Evolutionary conservation across 1,140 invertebrate species (phyloP), one percentile per base, ranked within the genome.

Genomic region (Streblospio benedicti): DNA sequence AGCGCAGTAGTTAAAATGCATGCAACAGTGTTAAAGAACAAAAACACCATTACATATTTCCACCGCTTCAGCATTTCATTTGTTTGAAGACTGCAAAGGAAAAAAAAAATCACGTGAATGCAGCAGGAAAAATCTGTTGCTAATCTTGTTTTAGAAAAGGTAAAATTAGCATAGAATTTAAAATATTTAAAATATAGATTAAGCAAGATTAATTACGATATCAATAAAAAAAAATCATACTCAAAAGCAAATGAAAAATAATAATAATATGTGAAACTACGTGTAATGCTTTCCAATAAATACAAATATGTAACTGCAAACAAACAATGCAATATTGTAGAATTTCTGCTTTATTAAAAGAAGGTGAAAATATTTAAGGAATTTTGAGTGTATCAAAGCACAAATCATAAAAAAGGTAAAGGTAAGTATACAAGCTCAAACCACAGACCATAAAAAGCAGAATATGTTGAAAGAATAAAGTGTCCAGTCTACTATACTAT

Each of bases 31-130:
- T 79, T 79, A 31, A 45, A 70, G 28, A 79, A 57, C 12, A 79
- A 64, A 63, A 75, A 79, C 32, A 78, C 73, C 76, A 79, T 78
- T 1, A 78, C 75, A 71, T 70, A 76, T 54, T 78, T 76, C 77
- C 77, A 79, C 31, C 66, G 61, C 5, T 38, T 5, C n/a, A 77
- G 63, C 1, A 33, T 61, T 35, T 70, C 64, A 18, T 57, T 60
- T 33, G 6, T 35, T 27, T 62, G 18, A n/a, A 69, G 44, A 23
- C 65, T 68, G 51, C 25, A 59, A 61, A 23, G 47, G 35, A 54
- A 45, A 55, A 32, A 41, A 38, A 53, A 32, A 41, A 28, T 31
- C 2, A 62, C 27, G 20, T 31, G 27, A 6, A 31, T 31, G 30
- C 9, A 6, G 18, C 33, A 6, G 20, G 30, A 30, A 31, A 0